phyloP scores from a whole-genome alignment of 2,888 invertebrate species.

The Hydrotaea cyrtoneurina region DNA sequence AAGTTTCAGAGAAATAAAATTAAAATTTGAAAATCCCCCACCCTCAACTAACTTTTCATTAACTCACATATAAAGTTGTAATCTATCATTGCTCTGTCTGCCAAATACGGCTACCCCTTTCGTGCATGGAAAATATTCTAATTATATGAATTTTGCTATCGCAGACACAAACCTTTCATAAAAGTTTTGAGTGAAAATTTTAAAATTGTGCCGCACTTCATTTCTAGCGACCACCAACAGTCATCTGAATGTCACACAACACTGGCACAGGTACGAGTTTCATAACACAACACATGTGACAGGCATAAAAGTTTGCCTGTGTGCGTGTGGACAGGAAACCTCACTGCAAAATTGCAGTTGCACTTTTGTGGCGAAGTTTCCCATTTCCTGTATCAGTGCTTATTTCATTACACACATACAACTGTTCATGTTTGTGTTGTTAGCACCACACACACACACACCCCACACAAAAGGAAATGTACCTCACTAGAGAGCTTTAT shows the following conservation, averaged over 20 bases:
- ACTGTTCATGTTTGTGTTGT: neutral
- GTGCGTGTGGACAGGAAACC: slow-evolving; percentile 49
- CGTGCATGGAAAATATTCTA: slow-evolving; percentile 32
- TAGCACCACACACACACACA: neutral
- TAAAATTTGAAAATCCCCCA: no score
- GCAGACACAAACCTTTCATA: slow-evolving; percentile 57
- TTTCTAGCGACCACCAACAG: neutral
- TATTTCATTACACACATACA: neutral
- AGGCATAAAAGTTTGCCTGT: neutral
- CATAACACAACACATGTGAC: neutral
- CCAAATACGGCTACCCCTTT: slow-evolving; percentile 19
- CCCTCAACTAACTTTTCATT: neutral
- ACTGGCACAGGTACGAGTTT: no score
- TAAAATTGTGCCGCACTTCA: slow-evolving; percentile 40
- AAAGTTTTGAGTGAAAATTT: slow-evolving; percentile 47
- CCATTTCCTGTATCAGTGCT: slow-evolving; percentile 62
- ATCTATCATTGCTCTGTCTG: neutral
- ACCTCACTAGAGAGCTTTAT: slow-evolving; percentile 35
- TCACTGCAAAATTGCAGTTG: slow-evolving; percentile 59
- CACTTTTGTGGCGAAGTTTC: slow-evolving; percentile 57
- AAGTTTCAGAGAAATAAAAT: no score
- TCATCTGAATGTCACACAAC: no score
- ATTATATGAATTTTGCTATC: slow-evolving; percentile 49
- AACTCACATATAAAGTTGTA: neutral
- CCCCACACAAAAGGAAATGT: neutral